phyloP scores from a whole-genome alignment of 2,797 vertebrate species.

The Rhabdomys pumilio region DNA sequence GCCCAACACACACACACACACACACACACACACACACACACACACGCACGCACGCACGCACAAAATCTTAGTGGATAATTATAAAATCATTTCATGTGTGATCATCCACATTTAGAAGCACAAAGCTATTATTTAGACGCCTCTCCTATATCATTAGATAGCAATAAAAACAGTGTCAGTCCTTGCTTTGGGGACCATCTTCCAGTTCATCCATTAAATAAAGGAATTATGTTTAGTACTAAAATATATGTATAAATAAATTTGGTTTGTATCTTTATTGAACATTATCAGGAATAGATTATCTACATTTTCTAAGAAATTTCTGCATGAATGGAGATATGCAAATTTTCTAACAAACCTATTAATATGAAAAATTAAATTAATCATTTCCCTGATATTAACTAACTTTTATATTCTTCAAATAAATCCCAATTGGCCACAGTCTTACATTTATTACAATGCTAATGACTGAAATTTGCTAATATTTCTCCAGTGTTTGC shows the following conservation, averaged over 20 bases:
- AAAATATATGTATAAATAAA: constrained; percentile 2
- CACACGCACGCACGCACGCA: neutral
- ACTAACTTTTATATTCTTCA: neutral
- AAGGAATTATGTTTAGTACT: constrained; percentile 23
- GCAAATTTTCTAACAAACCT: neutral
- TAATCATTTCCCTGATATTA: constrained; percentile 10
- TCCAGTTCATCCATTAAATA: constrained; percentile 11
- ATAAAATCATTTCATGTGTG: constrained; percentile 35
- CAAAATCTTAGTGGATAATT: constrained; percentile 52
- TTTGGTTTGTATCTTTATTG: neutral
- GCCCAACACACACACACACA: neutral
- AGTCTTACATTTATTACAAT: neutral
- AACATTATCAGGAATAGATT: neutral
- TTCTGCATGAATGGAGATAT: neutral
- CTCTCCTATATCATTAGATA: neutral
- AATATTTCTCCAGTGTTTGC: neutral
- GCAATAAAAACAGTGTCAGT: neutral
- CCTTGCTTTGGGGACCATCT: constrained; percentile 6
- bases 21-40: too few species aligned
- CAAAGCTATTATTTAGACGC: neutral
- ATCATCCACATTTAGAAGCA: constrained; percentile 22
- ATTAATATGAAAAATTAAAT: constrained; percentile 25
- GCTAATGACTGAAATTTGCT: neutral
- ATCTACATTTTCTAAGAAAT: constrained; percentile 6
- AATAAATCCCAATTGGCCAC: constrained; percentile 24